Evolutionary conservation across 2,113 vertebrate species (phyloP).

Genomic region (Dicaeum eximium): DNA sequence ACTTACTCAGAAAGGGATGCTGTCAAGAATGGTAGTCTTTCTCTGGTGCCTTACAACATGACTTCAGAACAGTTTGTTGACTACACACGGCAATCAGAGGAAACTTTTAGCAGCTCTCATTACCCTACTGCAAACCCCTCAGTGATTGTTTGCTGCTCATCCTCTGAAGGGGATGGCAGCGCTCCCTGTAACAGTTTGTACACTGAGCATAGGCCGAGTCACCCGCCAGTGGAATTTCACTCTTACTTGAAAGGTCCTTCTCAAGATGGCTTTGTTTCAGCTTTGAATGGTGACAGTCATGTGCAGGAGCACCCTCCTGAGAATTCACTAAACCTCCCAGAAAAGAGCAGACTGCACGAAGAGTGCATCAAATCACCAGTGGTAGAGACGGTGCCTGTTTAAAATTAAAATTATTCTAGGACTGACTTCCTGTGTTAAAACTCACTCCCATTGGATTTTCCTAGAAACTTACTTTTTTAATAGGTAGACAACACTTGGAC

Average conservation of each 20-base stretch:
- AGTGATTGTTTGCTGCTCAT: conserved; percentile 80
- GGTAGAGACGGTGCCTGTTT: conserved; percentile 91
- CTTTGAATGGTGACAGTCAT: conserved; percentile 74
- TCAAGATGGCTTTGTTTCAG: conserved; percentile 82
- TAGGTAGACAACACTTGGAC: conserved; percentile 55
- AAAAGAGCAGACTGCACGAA: conserved; percentile 86
- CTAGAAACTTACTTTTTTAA: conserved; percentile 65
- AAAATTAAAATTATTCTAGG: conserved; percentile 62
- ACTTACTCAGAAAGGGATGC: conserved; percentile 82
- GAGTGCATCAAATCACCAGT: conserved; percentile 87
- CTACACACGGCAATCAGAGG: conserved; percentile 78
- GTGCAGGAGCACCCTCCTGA: conserved; percentile 81
- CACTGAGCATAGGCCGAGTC: conserved; percentile 76
- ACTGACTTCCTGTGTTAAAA: conserved; percentile 53
- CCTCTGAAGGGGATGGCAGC: conserved; percentile 80
- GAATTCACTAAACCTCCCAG: conserved; percentile 78
- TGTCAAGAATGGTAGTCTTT: conserved; percentile 75
- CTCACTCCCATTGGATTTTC: conserved; percentile 59
- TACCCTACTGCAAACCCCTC: conserved; percentile 80
- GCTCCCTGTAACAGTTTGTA: conserved; percentile 78
- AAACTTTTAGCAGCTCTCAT: conserved; percentile 75
- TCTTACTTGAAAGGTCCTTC: conserved; percentile 92
- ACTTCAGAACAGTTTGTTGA: conserved; percentile 84
- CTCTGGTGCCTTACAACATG: conserved; percentile 85
- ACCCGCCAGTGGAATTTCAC: conserved; percentile 85